Evolutionary conservation across 30 jellyfish, hydroid and myxozoan species (phyloP).

Genomic region (Hydractinia symbiolongicarpus): DNA sequence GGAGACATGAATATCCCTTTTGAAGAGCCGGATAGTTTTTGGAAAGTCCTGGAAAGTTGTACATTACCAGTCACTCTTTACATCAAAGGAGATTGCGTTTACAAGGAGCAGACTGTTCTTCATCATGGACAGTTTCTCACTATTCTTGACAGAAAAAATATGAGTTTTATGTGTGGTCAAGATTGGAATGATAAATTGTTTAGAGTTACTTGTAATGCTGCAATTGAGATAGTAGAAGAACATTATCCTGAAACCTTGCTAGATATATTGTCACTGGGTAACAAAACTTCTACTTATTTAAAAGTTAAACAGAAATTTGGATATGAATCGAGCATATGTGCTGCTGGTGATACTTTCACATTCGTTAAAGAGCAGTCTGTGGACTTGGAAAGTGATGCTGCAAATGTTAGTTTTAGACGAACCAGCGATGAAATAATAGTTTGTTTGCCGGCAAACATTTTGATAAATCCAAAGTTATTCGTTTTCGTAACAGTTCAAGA

Average conservation of each 20-base stretch:
- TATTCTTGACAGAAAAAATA: neutral
- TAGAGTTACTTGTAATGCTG: constrained; percentile 6
- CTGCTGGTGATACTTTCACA: neutral
- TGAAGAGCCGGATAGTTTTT: too few species aligned
- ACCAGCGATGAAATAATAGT: neutral
- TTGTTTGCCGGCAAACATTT: neutral
- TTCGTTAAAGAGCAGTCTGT: neutral
- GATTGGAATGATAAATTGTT: constrained; percentile 24
- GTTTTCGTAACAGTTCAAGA: constrained; percentile 9
- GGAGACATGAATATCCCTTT: too few species aligned
- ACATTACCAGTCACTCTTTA: neutral
- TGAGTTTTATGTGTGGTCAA: neutral
- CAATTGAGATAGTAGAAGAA: neutral
- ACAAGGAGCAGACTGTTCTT: neutral
- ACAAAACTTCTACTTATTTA: neutral
- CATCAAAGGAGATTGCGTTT: neutral
- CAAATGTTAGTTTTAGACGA: neutral
- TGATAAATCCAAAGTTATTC: neutral
- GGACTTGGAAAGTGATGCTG: neutral
- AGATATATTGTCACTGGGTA: neutral
- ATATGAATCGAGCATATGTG: neutral
- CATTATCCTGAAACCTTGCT: neutral
- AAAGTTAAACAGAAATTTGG: constrained; percentile 1
- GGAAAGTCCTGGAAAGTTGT: too few species aligned
- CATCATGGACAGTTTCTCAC: neutral